Conservation (phyloP, 2,797 vertebrate genomes). For the Nannoperca obscura region DNA sequence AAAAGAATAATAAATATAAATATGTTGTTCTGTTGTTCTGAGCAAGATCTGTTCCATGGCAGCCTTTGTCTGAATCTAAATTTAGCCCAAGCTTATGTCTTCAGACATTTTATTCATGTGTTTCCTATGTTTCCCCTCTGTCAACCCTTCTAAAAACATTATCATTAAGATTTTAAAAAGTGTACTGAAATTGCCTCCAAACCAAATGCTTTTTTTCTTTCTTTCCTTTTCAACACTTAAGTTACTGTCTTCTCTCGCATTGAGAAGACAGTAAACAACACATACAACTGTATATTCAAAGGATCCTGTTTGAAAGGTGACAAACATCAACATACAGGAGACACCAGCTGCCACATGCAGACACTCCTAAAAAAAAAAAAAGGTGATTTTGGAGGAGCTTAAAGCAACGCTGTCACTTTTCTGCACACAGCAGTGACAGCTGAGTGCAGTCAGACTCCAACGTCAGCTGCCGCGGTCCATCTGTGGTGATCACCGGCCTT, state of each 20-base stretch:
- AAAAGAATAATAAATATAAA: not conserved
- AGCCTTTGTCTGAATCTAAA: conserved; percentile 16
- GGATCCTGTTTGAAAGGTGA: not conserved
- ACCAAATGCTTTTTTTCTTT: not conserved
- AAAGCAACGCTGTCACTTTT: conserved; percentile 37
- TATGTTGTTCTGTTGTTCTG: conserved; percentile 8
- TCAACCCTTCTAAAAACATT: not conserved
- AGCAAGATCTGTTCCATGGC: not conserved
- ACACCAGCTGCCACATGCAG: conserved; percentile 16
- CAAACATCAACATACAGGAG: not conserved
- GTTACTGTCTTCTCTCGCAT: not conserved
- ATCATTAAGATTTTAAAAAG: not conserved
- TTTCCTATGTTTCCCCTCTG: not conserved
- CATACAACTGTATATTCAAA: not conserved
- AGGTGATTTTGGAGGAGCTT: not conserved
- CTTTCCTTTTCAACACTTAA: no score
- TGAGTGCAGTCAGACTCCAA: conserved; percentile 24
- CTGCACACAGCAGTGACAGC: conserved; percentile 32
- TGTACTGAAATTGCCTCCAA: not conserved
- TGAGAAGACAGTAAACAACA: not conserved
- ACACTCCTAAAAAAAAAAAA: not conserved
- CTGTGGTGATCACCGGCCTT: conserved; percentile 31
- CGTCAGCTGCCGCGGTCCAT: conserved; percentile 31
- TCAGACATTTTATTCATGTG: not conserved
- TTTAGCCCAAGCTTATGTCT: not conserved